phyloP scores from a whole-genome alignment of 2,888 invertebrate genomes.

The Thymelicus lineola region DNA sequence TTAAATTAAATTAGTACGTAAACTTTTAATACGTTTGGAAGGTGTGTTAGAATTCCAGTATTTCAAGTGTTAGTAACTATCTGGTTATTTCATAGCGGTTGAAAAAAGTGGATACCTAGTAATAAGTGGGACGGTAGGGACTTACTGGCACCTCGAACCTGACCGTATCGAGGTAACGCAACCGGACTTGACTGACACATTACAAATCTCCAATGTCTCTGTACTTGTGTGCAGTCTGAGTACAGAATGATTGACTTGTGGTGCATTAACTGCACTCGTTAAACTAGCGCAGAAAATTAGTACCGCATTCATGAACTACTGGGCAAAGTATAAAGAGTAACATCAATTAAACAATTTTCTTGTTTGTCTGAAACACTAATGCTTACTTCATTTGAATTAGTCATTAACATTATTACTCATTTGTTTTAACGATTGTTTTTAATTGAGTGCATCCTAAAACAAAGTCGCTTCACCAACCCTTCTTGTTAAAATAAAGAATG shows the following conservation, averaged over 20 bases:
- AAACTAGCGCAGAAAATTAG: conserved; percentile 27
- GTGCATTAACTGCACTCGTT: conserved; percentile 31
- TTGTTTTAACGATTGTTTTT: conserved; percentile 63
- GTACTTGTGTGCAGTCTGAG: conserved; percentile 20
- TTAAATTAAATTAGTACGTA: conserved; percentile 26
- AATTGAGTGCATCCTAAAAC: conserved; percentile 70
- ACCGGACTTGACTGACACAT: conserved; percentile 76
- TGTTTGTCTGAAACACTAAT: conserved; percentile 60
- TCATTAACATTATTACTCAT: conserved; percentile 79
- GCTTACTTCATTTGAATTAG: conserved; percentile 73
- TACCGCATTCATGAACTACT: conserved; percentile 34
- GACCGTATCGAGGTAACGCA: conserved; percentile 80
- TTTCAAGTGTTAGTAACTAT: conserved; percentile 53
- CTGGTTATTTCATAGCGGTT: conserved; percentile 52
- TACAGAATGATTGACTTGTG: conserved; percentile 9
- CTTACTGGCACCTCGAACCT: conserved; percentile 68
- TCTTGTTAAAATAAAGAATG: neutral
- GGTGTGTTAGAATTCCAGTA: conserved; percentile 38
- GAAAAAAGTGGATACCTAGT: conserved; percentile 56
- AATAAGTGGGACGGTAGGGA: conserved; percentile 76
- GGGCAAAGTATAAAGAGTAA: conserved; percentile 24
- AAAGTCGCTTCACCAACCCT: conserved; percentile 36
- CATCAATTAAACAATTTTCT: conserved; percentile 39
- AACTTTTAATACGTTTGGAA: neutral
- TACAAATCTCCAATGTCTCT: conserved; percentile 52